Evolutionary conservation across 2,888 invertebrate species (phyloP).

Genomic region (Amiota mariae): DNA sequence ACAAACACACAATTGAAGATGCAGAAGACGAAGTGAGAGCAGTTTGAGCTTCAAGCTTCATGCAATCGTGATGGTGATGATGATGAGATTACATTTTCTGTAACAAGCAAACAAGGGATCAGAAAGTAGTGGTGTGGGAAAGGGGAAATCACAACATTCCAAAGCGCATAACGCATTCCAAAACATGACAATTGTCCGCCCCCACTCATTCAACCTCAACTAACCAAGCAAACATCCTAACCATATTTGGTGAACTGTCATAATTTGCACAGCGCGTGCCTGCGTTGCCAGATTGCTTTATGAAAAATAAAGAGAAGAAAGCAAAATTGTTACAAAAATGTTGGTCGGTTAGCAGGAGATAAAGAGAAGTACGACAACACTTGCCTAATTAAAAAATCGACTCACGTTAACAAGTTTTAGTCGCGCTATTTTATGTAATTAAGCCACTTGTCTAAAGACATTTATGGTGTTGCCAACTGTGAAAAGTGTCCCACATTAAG

Average conservation of each 20-base stretch:
- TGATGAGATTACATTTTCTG: slow-evolving; percentile 22
- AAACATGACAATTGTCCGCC: background rate
- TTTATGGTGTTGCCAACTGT: background rate
- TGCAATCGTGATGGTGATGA: background rate
- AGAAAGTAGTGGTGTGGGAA: too few relatives aligned
- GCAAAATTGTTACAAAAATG: slow-evolving; percentile 12
- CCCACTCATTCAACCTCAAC: too few relatives aligned
- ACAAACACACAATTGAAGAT: too few relatives aligned
- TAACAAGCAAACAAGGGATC: background rate
- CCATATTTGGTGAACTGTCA: slow-evolving; percentile 19
- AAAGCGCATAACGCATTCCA: background rate
- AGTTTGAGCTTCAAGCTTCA: too few relatives aligned
- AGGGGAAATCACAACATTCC: background rate
- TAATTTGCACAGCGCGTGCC: slow-evolving; percentile 7
- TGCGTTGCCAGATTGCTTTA: slow-evolving; percentile 4
- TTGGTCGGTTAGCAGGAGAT: background rate
- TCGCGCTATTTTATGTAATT: slow-evolving; percentile 21
- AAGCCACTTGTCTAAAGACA: slow-evolving; percentile 19
- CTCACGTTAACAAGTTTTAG: slow-evolving; percentile 11
- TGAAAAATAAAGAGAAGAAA: background rate
- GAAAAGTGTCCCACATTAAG: background rate
- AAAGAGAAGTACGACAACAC: background rate
- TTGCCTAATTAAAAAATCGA: slow-evolving; percentile 14
- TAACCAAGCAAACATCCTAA: too few relatives aligned
- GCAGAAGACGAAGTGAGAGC: too few relatives aligned